Percentiles rank a stretch among this genome's conserved stretches.
Evolutionary conservation across 2,888 invertebrate genomes (phyloP).

Genomic region (Ctenicera cuprea): DNA sequence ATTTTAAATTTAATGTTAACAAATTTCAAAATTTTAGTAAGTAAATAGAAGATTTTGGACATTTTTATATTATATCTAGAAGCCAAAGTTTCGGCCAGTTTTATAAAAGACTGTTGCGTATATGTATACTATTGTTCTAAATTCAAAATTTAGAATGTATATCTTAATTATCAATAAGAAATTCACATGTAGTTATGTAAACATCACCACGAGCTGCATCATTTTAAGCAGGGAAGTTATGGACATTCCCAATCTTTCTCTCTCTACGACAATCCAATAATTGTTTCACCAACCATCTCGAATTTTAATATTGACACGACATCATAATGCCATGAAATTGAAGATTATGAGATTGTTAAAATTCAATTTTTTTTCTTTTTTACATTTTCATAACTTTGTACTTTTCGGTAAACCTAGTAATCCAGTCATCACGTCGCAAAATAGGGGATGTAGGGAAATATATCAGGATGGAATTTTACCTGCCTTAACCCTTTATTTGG

Average conservation of each 20-base stretch:
- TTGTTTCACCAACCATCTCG: constrained; percentile 19
- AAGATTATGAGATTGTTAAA: not conserved
- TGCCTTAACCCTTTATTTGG: too few relatives aligned
- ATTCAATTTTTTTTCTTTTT: too few relatives aligned
- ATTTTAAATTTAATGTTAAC: constrained; percentile 64
- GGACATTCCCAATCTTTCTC: constrained; percentile 63
- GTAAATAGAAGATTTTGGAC: constrained; percentile 69
- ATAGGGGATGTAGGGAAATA: too few relatives aligned
- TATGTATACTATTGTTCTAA: constrained; percentile 74
- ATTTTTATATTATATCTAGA: constrained; percentile 69
- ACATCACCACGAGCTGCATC: constrained; percentile 42
- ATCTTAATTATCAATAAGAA: constrained; percentile 59
- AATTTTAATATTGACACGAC: not conserved
- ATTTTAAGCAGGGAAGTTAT: constrained; percentile 58
- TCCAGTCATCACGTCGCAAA: too few relatives aligned
- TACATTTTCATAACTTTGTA: too few relatives aligned
- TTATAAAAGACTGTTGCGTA: constrained; percentile 81
- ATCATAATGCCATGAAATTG: not conserved
- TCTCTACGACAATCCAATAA: constrained; percentile 67
- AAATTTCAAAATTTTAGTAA: constrained; percentile 69
- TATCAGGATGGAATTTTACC: too few relatives aligned
- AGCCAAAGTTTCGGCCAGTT: constrained; percentile 80
- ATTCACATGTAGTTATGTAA: constrained; percentile 48
- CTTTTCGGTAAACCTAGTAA: too few relatives aligned
- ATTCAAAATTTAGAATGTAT: constrained; percentile 70